These are phyloP conservation scores for Pyrocephalus nanus DNA, from an alignment of 2,797 vertebrate species.

Conservation along the genomic window DNA sequence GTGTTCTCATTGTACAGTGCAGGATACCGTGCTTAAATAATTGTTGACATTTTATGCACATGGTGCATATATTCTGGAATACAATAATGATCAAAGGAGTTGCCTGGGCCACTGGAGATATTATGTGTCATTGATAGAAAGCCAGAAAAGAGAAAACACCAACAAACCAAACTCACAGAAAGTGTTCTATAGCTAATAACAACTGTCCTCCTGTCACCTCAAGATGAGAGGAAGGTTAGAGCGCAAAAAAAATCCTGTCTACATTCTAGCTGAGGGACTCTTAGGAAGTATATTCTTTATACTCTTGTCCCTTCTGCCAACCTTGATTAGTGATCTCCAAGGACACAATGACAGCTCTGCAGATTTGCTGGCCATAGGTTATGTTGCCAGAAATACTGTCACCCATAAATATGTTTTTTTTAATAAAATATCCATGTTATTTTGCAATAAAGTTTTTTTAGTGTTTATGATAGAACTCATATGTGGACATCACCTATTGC, in stretches of 20 bases:
- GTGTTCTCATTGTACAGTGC: background rate
- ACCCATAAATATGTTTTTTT: background rate
- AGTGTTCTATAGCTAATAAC: background rate
- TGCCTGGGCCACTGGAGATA: background rate
- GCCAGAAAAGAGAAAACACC: background rate
- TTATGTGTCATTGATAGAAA: background rate
- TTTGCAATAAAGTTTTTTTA: background rate
- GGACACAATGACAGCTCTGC: background rate
- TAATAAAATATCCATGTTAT: background rate
- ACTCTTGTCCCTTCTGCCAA: background rate
- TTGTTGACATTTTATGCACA: background rate
- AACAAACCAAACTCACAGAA: background rate
- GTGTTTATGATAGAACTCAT: background rate
- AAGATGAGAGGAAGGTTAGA: background rate
- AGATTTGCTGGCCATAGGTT: background rate
- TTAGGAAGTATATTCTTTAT: background rate
- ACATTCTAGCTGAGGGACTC: background rate
- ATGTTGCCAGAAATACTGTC: background rate
- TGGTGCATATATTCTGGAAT: background rate
- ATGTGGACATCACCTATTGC: background rate
- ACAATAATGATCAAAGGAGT: conserved; percentile 8
- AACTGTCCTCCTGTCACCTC: background rate
- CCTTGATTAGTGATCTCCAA: background rate
- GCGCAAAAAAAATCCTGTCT: background rate
- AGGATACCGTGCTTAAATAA: background rate